Evolutionary conservation across 1,140 invertebrate genomes (phyloP), one percentile per base, ranked within the genome.

Genomic region (Platorchestia sp.): DNA sequence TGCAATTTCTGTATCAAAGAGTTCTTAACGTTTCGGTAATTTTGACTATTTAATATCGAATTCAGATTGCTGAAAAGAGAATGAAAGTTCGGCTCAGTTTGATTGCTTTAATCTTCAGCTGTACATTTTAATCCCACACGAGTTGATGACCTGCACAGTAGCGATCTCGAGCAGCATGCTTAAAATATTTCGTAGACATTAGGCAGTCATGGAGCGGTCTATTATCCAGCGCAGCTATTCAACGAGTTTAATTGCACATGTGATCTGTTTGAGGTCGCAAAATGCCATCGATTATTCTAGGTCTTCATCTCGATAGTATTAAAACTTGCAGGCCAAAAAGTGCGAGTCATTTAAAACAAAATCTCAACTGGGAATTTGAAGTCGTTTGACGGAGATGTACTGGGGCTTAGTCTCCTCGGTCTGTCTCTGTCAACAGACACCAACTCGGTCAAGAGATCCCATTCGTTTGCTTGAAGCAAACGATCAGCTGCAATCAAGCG

Each of bases 381-480:
- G 59, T 22, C 14, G 59, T 75, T 75, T 75, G 59, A 75, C 59
- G 36, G 27, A 75, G 59, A 75, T 36, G 59, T 75, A 75, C 59
- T 36, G 59, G 36, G 59, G 14, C 27, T 75, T 22, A 75, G 59
- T 27, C 59, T 75, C 59, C 59, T 75, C 27, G 59, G 59, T 75
- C 59, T 75, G 59, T 75, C 59, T 75, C 59, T 75, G 59, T 75
- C 59, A 75, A 75, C 59, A 75, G 14, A 75, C 59, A 36, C 59
- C 27, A 75, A 75, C 59, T 75, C 59, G 59, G 59, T 75, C 59
- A 75, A 75, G 59, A 75, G 59, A 75, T 75, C 59, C 27, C 59
- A 75, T 75, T 75, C 59, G 59, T 75, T 75, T 75, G 59, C 59
- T 75, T 36, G 59, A 75, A 75, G 59, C 59, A 75, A 75, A 75